Evolutionary conservation across 2,888 invertebrate genomes (phyloP).

Genomic region (Xanthia icteritia): DNA sequence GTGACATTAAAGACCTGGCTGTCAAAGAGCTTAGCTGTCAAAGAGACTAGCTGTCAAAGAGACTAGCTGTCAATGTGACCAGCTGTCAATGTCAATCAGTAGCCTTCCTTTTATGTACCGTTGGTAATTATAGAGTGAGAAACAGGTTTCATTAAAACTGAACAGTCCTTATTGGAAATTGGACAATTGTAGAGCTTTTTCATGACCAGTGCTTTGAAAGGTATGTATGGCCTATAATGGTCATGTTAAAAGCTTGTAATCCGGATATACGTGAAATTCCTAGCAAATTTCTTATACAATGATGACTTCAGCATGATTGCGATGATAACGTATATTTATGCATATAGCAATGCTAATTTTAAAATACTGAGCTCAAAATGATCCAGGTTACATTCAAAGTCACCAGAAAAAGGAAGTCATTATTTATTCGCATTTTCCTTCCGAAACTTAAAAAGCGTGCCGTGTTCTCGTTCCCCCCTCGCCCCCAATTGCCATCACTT

Average conservation of each 20-base stretch:
- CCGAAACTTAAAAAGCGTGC: conserved; percentile 37
- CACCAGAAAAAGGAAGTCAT: neutral
- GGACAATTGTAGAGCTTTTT: neutral
- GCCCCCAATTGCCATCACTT: conserved; percentile 60
- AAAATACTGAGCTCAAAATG: neutral
- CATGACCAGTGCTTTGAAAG: neutral
- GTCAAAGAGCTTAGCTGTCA: conserved; percentile 24
- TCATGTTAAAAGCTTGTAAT: neutral
- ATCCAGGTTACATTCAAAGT: neutral
- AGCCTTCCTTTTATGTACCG: conserved; percentile 39
- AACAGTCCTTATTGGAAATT: neutral
- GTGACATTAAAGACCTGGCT: conserved; percentile 50
- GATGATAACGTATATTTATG: neutral
- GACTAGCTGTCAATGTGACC: conserved; percentile 8
- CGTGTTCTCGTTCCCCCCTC: neutral
- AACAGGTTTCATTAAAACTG: conserved; percentile 40
- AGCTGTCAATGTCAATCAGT: conserved; percentile 46
- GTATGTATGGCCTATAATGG: neutral
- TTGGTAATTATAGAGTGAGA: conserved; percentile 38
- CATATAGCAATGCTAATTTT: neutral
- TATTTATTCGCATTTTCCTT: conserved; percentile 33
- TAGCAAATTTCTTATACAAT: neutral
- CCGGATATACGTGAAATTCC: neutral
- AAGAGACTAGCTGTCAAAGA: conserved; percentile 10
- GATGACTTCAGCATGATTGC: neutral